Conservation (phyloP, 2,113 vertebrate species). For the Blennius ocellaris region DNA sequence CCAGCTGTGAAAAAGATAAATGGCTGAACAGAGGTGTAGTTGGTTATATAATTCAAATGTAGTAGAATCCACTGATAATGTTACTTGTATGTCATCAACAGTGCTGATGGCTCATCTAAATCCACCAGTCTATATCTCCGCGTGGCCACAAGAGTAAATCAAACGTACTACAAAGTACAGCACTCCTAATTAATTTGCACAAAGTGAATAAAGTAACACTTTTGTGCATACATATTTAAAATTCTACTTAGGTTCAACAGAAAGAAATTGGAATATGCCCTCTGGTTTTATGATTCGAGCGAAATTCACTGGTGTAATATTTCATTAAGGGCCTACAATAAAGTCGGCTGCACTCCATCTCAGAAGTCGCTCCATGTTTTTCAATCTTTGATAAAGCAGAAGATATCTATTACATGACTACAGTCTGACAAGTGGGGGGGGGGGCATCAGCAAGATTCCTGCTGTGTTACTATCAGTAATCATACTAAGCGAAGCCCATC, state of each 20-base stretch:
- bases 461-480: conserved; percentile 38
- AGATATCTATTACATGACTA: conserved; percentile 28
- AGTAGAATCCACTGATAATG: too few relatives aligned
- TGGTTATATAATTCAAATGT: too few relatives aligned
- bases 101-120: too few relatives aligned
- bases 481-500: conserved; percentile 45
- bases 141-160: background rate
- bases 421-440: too few relatives aligned
- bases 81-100: too few relatives aligned
- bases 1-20: too few relatives aligned
- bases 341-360: background rate
- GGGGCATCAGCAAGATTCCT: background rate
- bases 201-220: conserved; percentile 8
- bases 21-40: too few relatives aligned
- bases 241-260: conserved; percentile 6
- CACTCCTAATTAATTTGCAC: background rate
- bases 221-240: background rate
- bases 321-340: conserved; percentile 4
- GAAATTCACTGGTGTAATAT: conserved; percentile 17
- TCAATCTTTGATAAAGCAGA: conserved; percentile 16
- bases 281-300: conserved; percentile 22
- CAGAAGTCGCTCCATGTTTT: conserved; percentile 4
- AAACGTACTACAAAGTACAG: background rate
- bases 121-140: background rate
- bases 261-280: conserved; percentile 9